Conservation (phyloP, 2,797 vertebrate species). For the Glyptemys insculpta region DNA sequence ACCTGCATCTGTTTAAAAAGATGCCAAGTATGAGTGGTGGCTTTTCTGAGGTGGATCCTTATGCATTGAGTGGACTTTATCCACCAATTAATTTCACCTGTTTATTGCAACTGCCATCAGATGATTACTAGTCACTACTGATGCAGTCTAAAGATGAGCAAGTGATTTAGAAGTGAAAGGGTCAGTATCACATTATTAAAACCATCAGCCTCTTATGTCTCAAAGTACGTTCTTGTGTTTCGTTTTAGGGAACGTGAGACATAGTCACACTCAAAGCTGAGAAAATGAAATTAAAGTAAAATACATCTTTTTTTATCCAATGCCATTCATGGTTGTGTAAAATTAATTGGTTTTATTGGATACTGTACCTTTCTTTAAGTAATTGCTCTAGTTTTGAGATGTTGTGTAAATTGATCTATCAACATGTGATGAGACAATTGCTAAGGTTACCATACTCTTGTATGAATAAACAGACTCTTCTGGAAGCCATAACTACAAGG, state of each 20-base stretch:
- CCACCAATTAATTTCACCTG: not conserved
- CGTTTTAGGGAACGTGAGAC: too few relatives aligned
- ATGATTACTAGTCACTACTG: not conserved
- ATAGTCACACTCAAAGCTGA: too few relatives aligned
- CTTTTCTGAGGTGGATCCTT: not conserved
- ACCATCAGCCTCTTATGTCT: too few relatives aligned
- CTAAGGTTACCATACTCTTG: constrained; percentile 70
- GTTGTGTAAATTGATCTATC: constrained; percentile 11
- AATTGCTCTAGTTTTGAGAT: not conserved
- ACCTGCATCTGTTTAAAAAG: not conserved
- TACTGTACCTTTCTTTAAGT: not conserved
- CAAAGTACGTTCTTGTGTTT: too few relatives aligned
- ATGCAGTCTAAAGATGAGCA: too few relatives aligned
- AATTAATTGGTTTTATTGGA: not conserved
- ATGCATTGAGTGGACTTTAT: not conserved
- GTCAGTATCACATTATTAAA: too few relatives aligned
- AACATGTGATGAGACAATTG: not conserved
- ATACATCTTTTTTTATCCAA: too few relatives aligned
- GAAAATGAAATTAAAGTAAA: too few relatives aligned
- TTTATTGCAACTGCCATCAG: not conserved
- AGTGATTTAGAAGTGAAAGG: too few relatives aligned
- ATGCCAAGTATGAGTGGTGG: not conserved
- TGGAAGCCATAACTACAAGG: constrained; percentile 35
- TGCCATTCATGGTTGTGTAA: too few relatives aligned
- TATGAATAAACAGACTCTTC: constrained; percentile 61